Evolutionary conservation across 2,797 vertebrate genomes (phyloP).

Genomic region (Megaceryle alcyon): DNA sequence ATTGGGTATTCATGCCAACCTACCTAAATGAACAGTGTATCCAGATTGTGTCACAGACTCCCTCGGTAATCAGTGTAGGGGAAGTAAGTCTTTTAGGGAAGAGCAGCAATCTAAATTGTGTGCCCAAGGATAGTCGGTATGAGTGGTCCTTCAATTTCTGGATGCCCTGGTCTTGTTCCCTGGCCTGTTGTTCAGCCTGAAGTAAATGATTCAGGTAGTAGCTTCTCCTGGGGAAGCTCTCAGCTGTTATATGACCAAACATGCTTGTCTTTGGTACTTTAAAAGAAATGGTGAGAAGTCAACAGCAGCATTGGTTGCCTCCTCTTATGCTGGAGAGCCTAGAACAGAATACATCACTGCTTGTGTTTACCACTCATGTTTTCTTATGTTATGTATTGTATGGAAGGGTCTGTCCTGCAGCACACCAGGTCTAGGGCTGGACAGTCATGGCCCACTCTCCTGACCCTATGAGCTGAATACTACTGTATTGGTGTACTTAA

Average conservation of each 20-base stretch:
- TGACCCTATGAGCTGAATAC: fast-evolving
- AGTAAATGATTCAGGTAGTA: background rate
- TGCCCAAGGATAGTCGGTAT: background rate
- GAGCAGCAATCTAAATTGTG: background rate
- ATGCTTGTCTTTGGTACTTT: background rate
- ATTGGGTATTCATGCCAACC: background rate
- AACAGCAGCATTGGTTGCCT: background rate
- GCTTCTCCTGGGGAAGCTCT: background rate
- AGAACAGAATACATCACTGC: background rate
- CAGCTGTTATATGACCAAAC: background rate
- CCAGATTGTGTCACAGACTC: background rate
- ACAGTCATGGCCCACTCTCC: background rate
- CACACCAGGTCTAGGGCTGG: fast-evolving
- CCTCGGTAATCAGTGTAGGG: background rate
- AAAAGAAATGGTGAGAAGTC: background rate
- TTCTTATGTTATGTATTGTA: fast-evolving
- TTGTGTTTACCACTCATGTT: background rate
- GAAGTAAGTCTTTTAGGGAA: background rate
- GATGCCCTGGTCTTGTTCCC: background rate
- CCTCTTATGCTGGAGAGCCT: background rate
- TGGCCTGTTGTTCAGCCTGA: background rate
- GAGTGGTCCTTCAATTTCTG: background rate
- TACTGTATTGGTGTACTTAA: no score
- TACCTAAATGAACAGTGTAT: background rate
- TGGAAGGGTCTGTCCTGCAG: background rate